Evolutionary conservation across 1,140 invertebrate genomes (phyloP).

Genomic region (Trinorchestia longiramus): DNA sequence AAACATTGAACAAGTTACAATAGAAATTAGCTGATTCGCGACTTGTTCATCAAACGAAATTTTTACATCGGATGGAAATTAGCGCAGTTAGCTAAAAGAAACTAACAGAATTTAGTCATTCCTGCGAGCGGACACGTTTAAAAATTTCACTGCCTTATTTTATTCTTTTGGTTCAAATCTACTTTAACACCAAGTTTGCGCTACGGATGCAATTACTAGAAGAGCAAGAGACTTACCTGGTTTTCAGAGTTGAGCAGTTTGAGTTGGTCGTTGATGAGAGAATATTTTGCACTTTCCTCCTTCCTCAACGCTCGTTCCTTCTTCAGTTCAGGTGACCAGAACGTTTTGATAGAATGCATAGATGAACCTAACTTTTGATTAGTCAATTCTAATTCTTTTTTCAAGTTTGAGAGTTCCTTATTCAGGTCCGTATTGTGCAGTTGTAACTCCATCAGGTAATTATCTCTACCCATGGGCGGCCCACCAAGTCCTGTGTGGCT

Average conservation of each 20-base stretch:
- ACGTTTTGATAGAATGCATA: conserved; percentile 99
- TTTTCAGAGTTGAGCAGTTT: conserved; percentile 96
- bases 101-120: not conserved
- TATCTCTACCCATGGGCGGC: conserved; percentile 68
- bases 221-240: conserved; percentile 79
- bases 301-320: conserved; percentile 96
- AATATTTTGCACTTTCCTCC: conserved; percentile 97
- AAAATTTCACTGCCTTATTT: not conserved
- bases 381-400: conserved; percentile 95
- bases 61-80: not conserved
- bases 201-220: not conserved
- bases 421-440: conserved; percentile 95
- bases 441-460: conserved; percentile 92
- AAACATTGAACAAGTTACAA: not conserved
- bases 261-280: conserved; percentile 95
- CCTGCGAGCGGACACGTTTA: not conserved
- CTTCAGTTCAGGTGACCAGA: conserved; percentile 99
- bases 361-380: conserved; percentile 98
- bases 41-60: not conserved
- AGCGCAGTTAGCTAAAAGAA: not conserved
- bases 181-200: too few relatives aligned
- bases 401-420: conserved; percentile 94
- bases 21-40: not conserved
- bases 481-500: conserved; percentile 72
- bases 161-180: not conserved